Evolutionary conservation across 2,888 invertebrate genomes (phyloP), one percentile per base, ranked within the genome.

Genomic region (Hypercompe scribonia): DNA sequence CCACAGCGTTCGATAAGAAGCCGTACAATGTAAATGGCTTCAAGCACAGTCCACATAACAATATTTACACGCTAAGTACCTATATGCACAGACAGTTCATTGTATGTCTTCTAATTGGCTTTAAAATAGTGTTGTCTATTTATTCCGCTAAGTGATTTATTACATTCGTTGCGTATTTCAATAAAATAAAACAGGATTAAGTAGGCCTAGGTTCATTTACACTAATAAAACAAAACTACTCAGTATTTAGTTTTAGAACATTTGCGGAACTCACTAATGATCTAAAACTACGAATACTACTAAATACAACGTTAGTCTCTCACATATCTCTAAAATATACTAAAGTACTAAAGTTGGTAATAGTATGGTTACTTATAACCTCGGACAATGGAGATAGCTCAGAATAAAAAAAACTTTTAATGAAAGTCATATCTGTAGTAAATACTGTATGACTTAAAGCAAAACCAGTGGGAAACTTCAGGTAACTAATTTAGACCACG

Each of bases 11-110:
- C 46, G 67, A 42, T 39, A 46, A 28, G 72, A 79, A 80, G 76
- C 81, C 81, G 50, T 76, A 79, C 65, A 73, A 64, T 68, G 74
- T 70, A 58, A 74, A 76, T 67, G 74, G 74, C 68, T 79, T 70
- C 46, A 61, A 64, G 64, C 42, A 58, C 46, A 66, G 65, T 64
- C 68, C 63, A 50, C 67, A 64, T 63, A 34, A 63, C 64, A 61
- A 61, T 61, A 13, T 61, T 50, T 21, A 72, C 50, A 15, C 61
- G 46, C 50, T 36, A 28, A 54, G 33, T 39, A 71, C 66, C 33
- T 34, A 46, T 58, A 58, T 58, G n/a, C 58, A 28, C 58, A 58
- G 58, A 31, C 34, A 50, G 50, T 68, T 34, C n/a, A n/a, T 68
- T 34, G 34, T 66, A 67, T 46, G 67, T 67, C 67, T 67, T 67